Percentiles rank a stretch among this genome's conserved stretches.
These are phyloP conservation scores for Anableps anableps DNA, from an alignment of 2,797 vertebrate genomes.

Conservation along the genomic window DNA sequence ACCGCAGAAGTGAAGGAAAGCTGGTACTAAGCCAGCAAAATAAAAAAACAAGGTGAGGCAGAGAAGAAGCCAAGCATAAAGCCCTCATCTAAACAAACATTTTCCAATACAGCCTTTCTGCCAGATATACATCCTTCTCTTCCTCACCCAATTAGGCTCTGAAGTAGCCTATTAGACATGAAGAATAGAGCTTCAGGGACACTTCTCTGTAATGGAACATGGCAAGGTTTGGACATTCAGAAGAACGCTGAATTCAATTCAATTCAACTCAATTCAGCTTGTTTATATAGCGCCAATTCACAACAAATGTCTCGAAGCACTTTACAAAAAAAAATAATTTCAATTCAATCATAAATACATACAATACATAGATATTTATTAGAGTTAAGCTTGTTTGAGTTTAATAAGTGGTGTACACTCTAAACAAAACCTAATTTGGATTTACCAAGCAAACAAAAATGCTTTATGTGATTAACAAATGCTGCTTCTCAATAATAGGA, in stretches of 20 bases:
- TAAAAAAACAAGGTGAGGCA: slow-evolving; percentile 52
- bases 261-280: too few species aligned
- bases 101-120: slow-evolving; percentile 69
- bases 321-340: too few species aligned
- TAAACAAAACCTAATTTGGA: slow-evolving; percentile 49
- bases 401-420: slow-evolving; percentile 51
- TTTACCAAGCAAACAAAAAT: slow-evolving; percentile 36
- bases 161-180: slow-evolving; percentile 61
- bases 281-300: too few species aligned
- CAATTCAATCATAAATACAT: too few species aligned
- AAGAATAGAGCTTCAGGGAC: slow-evolving; percentile 61
- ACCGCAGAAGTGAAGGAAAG: slow-evolving; percentile 46
- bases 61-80: slow-evolving; percentile 66
- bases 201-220: slow-evolving; percentile 44
- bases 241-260: too few species aligned
- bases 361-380: slow-evolving; percentile 46
- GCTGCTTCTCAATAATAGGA: slow-evolving; percentile 27
- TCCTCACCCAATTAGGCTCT: slow-evolving; percentile 64
- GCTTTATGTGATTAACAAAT: slow-evolving; percentile 37
- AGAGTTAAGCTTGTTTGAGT: slow-evolving; percentile 50
- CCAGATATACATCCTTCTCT: slow-evolving; percentile 58
- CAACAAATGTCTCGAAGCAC: too few species aligned
- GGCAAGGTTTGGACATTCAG: slow-evolving; percentile 27
- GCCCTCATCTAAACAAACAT: slow-evolving; percentile 65
- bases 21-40: slow-evolving; percentile 55